Evolutionary conservation across 64 coral and sea anemone genomes (phyloP), one percentile per base, ranked within the genome.

Genomic region (Orbicella faveolata): DNA sequence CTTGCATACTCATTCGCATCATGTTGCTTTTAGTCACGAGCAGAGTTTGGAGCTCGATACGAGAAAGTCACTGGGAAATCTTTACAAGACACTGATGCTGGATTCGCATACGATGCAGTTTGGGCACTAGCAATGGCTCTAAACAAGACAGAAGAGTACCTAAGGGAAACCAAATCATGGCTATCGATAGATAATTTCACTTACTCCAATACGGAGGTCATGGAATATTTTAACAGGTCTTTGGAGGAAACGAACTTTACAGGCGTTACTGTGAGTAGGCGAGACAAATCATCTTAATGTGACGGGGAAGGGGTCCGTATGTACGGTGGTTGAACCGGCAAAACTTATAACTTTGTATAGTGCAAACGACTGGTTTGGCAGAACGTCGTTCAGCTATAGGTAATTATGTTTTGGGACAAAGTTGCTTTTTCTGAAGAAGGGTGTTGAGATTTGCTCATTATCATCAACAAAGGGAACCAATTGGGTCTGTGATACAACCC

Each of bases 31-130:
- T 61, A 92, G 90, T 87, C 74, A 11, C 83, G 83, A 30, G 14
- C 18, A 20, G 7, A 78, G 75, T 61, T 92, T n/a, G 87, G 51
- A 17, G n/a, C 26, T 44, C 52, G 61, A 13, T 92, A 92, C 63
- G 10, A 64, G 6, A 66, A 80, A n/a, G 39, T 9, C 54, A 88
- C 18, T 23, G 15, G 18, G 10, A 64, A 0, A 15, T 3, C 30
- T 67, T 57, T 89, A 18, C 10, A 78, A 20, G 17, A 35, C 25
- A 93, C 88, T 14, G 87, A 90, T 79, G 90, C 88, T 63, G 91
- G 88, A 36, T 96, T 93, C 41, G 91, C 84, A 33, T 96, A 96
- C 62, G 95, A 96, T 79, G 95, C 95, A 34, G 83, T 96, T 3
- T 96, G 88, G 95, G 63, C 95, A 10, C 88, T 93, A 52, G 95